Evolutionary conservation across 2,888 invertebrate species (phyloP).

Genomic region (Lasius fuliginosus): DNA sequence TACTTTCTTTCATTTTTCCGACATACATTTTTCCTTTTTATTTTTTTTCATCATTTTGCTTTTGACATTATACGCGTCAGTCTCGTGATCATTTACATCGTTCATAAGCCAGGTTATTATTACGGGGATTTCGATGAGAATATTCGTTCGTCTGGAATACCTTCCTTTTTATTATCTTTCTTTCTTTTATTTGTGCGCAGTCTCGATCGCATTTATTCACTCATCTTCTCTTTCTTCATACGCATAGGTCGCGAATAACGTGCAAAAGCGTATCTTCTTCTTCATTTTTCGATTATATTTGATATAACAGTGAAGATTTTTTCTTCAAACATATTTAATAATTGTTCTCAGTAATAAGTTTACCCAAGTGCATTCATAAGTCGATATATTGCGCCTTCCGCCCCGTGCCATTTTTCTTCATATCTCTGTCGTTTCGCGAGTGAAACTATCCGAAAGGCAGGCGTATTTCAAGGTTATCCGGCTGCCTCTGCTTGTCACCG

Average conservation of each 20-base stretch:
- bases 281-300: background rate
- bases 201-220: slow-evolving; percentile 47
- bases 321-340: background rate
- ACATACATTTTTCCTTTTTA: background rate
- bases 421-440: slow-evolving; percentile 58
- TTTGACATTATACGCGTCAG: slow-evolving; percentile 30
- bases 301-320: background rate
- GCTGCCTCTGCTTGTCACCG: slow-evolving; percentile 56
- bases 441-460: slow-evolving; percentile 64
- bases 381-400: slow-evolving; percentile 69
- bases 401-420: slow-evolving; percentile 42
- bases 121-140: slow-evolving; percentile 61
- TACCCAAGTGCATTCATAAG: slow-evolving; percentile 60
- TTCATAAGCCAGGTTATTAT: slow-evolving; percentile 67
- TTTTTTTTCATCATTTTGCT: background rate
- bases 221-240: background rate
- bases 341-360: slow-evolving; percentile 38
- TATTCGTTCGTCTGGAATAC: slow-evolving; percentile 8
- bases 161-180: slow-evolving; percentile 4
- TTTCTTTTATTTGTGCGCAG: background rate
- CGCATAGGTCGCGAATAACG: too few species aligned
- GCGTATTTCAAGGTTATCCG: slow-evolving; percentile 77
- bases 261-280: background rate
- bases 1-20: slow-evolving; percentile 19
- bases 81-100: slow-evolving; percentile 53